A percentile compares a stretch with the other conserved stretches of the same genome.
phyloP scores from a whole-genome alignment of 35 echinoderm and acorn worm species.

The Ophioderma brevispina region DNA sequence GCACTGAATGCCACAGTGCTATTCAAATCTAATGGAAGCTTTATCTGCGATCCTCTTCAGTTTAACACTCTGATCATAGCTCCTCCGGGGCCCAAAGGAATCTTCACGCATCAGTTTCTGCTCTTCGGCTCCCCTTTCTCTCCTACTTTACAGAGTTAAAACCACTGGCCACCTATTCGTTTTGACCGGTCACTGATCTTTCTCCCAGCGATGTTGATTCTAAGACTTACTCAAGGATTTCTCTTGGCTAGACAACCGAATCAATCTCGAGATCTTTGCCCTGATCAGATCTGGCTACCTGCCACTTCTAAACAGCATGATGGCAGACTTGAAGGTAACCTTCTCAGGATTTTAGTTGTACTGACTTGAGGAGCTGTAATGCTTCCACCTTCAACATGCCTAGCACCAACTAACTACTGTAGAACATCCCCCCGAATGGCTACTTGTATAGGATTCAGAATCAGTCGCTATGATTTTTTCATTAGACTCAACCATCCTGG shows the following conservation, averaged over 20 bases:
- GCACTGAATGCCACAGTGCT: background rate
- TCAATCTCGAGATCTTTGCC: background rate
- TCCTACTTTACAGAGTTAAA: background rate
- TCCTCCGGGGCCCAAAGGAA: background rate
- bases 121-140: slow-evolving; percentile 5
- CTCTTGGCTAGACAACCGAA: background rate
- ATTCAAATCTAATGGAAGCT: slow-evolving; percentile 37
- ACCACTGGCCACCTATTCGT: background rate
- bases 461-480: background rate
- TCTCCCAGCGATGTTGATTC: background rate
- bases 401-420: background rate
- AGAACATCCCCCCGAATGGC: background rate
- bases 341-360: background rate
- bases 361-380: background rate
- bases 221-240: no score
- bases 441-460: background rate
- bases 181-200: background rate
- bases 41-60: slow-evolving; percentile 24
- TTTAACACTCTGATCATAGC: background rate
- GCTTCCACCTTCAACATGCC: slow-evolving; percentile 11
- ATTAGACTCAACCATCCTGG: background rate
- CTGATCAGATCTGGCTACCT: background rate
- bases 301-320: background rate
- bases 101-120: slow-evolving; percentile 36
- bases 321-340: background rate